phyloP scores from a whole-genome alignment of 2,797 vertebrate genomes.

The Pterois miles region DNA sequence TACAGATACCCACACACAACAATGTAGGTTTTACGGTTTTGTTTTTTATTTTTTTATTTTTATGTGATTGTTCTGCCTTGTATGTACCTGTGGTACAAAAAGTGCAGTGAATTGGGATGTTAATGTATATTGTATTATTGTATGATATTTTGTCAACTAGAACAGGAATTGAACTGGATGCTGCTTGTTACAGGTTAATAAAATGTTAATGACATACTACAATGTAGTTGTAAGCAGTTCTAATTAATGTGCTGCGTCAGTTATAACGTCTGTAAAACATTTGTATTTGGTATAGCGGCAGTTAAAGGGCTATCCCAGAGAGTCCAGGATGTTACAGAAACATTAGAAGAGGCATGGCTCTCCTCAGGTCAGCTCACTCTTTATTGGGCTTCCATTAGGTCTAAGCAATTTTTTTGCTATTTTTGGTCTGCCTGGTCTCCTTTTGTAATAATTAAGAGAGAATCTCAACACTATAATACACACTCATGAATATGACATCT shows the following conservation, averaged over 20 bases:
- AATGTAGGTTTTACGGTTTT: background rate
- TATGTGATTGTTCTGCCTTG: background rate
- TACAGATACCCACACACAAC: background rate
- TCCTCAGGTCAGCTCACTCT: too few species aligned
- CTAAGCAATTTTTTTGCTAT: too few species aligned
- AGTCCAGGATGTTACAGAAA: background rate
- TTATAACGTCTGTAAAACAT: background rate
- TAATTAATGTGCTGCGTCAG: too few species aligned
- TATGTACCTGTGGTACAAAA: background rate
- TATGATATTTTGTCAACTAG: background rate
- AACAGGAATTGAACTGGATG: too few species aligned
- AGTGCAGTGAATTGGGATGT: background rate
- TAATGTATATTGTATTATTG: background rate
- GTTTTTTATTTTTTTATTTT: background rate
- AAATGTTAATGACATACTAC: background rate
- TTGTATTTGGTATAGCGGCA: fast-evolving
- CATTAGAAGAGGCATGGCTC: too few species aligned
- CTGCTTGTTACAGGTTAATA: background rate
- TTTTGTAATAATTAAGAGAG: fast-evolving
- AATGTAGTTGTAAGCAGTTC: too few species aligned
- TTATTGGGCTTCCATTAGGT: too few species aligned
- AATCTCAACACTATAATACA: too few species aligned
- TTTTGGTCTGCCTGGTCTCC: too few species aligned
- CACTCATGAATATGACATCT: too few species aligned
- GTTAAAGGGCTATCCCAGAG: background rate